phyloP scores from a whole-genome alignment of 2,797 vertebrate genomes.

The Gadopsis marmoratus region DNA sequence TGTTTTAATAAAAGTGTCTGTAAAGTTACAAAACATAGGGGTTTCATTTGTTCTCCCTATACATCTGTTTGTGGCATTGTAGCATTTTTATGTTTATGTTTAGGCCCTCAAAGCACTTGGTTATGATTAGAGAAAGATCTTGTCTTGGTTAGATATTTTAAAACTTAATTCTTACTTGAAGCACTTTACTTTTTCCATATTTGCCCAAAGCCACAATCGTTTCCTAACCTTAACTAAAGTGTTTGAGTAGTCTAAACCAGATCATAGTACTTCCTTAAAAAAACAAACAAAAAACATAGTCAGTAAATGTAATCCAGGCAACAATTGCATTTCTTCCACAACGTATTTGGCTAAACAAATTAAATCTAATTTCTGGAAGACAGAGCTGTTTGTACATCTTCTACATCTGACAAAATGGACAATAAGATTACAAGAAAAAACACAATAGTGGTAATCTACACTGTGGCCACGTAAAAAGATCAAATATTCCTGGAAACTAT shows the following conservation, averaged over 20 bases:
- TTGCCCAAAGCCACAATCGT: not conserved
- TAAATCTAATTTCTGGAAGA: not conserved
- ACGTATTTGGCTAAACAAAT: not conserved
- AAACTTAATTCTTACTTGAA: not conserved
- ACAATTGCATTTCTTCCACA: not conserved
- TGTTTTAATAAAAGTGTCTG: not conserved
- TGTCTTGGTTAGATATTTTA: not conserved
- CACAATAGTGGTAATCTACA: not conserved
- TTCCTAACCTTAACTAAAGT: not conserved
- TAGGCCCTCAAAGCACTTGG: not conserved
- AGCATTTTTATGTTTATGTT: not conserved
- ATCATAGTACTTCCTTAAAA: not conserved
- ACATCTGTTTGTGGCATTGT: not conserved
- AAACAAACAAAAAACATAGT: not conserved
- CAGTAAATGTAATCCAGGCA: not conserved
- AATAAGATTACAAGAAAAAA: not conserved
- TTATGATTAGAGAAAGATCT: not conserved
- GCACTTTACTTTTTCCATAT: not conserved
- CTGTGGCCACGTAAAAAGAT: not conserved
- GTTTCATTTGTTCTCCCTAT: too few relatives aligned
- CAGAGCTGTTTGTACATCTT: not conserved
- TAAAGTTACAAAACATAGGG: not conserved
- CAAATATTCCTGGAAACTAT: not conserved
- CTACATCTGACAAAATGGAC: not conserved
- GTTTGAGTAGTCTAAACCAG: not conserved